Evolutionary conservation across 2,113 vertebrate species (phyloP), one percentile per base, ranked within the genome.

Genomic region (Monopterus albus): DNA sequence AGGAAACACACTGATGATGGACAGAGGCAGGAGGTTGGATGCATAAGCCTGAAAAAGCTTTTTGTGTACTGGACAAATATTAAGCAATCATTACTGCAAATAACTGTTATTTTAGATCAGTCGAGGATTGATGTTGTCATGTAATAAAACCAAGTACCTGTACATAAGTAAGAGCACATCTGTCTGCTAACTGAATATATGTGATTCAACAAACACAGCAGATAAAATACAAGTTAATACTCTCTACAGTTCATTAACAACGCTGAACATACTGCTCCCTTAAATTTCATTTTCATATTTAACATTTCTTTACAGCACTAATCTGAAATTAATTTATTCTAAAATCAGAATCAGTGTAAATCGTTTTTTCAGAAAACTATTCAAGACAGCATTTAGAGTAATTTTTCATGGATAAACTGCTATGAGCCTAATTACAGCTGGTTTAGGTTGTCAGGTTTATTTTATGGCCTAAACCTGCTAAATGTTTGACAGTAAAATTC

Each of bases 381-480:
- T 62, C 20, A 10, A 63, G 69, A 64, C 42, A 61, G 55, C 56
- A 58, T 70, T 77, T 53, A 70, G 52, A 38, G 66, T 46, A 6
- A 75, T 63, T 73, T 49, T 31, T 78, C 43, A 64, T 40, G 72
- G 75, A 70, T 66, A 72, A 84, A 62, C 63, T 55, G 62, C 71
- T 64, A 28, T 66, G 72, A 79, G 68, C 36, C 67, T 87, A 76
- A 87, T 84, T 71, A 70, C 46, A 84, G 43, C 23, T 84, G 66
- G 87, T 84, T 67, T 79, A 64, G 68, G 63, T 70, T 75, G 72
- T 79, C 72, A 65, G 51, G 61, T 72, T 85, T 64, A 66, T 74
- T 72, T 85, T 64, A 66, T 74, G 64, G 71, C 56, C 62, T 57
- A 70, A 71, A 78, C 18, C 45, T 72, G 67, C 56, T 12, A 50